These are phyloP conservation scores for Arnoldichthys spilopterus DNA, from an alignment of 2,797 vertebrate genomes.

Conservation along the genomic window DNA sequence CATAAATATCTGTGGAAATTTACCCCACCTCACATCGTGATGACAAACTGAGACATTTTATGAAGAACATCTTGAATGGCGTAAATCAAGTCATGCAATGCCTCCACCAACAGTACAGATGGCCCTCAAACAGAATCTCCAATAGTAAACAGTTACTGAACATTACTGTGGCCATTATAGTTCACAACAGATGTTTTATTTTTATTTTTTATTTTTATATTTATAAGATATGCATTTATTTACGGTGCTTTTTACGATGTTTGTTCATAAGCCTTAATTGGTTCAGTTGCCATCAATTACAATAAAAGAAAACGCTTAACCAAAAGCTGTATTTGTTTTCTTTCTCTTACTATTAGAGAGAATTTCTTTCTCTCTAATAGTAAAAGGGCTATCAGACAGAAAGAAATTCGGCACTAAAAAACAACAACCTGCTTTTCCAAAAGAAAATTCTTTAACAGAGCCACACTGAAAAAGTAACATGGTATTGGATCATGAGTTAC, in stretches of 20 bases:
- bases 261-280: constrained; percentile 87
- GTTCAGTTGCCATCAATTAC: constrained; percentile 84
- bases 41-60: not conserved
- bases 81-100: not conserved
- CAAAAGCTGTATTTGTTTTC: constrained; percentile 39
- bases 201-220: constrained; percentile 80
- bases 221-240: constrained; percentile 82
- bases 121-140: constrained; percentile 44
- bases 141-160: constrained; percentile 57
- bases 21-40: not conserved
- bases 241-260: constrained; percentile 85
- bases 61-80: not conserved
- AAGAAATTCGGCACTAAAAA: not conserved
- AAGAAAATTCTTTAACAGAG: not conserved
- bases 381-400: too few species aligned
- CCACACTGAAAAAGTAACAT: not conserved
- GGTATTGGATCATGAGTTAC: not conserved
- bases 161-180: constrained; percentile 71
- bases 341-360: too few species aligned
- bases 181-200: constrained; percentile 78
- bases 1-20: constrained; percentile 1
- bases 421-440: not conserved
- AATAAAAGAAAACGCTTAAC: constrained; percentile 76
- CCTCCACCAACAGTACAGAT: constrained; percentile 44
- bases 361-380: too few species aligned